A percentile compares a stretch with the other conserved stretches of the same genome.
phyloP scores from a whole-genome alignment of 2,888 invertebrate species.

The Dastarcus helophoroides region DNA sequence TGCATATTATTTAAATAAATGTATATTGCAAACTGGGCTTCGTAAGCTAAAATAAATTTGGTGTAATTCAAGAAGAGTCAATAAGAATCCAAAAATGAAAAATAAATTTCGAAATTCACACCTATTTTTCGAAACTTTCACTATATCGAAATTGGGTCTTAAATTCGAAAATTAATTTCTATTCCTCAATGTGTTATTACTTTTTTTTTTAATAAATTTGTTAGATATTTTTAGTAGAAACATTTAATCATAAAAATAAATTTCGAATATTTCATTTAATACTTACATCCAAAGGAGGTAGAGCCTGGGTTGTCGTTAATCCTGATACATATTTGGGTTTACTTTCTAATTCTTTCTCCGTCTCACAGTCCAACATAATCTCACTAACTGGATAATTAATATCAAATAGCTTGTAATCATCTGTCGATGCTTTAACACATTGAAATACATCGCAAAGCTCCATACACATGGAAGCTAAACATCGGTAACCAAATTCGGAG shows the following conservation, averaged over 20 bases:
- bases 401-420: slow-evolving; percentile 32
- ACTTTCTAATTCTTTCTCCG: neutral
- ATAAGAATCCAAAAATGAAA: too few species aligned
- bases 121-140: slow-evolving; percentile 1
- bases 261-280: neutral
- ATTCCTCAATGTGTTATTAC: too few species aligned
- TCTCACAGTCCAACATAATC: slow-evolving; percentile 2
- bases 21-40: too few species aligned
- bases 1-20: too few species aligned
- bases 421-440: slow-evolving; percentile 22
- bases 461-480: slow-evolving; percentile 27
- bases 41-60: too few species aligned
- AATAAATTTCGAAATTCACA: neutral
- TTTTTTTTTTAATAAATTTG: too few species aligned
- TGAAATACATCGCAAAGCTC: slow-evolving; percentile 27
- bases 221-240: too few species aligned
- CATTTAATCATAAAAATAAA: neutral
- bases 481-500: slow-evolving; percentile 25
- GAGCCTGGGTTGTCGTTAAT: slow-evolving; percentile 6
- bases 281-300: slow-evolving; percentile 15
- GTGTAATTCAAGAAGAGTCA: too few species aligned
- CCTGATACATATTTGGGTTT: slow-evolving; percentile 2
- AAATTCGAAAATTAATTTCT: slow-evolving; percentile 1
- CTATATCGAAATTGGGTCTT: too few species aligned
- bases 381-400: slow-evolving; percentile 21